A percentile compares a stretch with the other conserved stretches of the same genome.
phyloP scores from a whole-genome alignment of 2,113 vertebrate genomes.

The Brachirus orientalis region DNA sequence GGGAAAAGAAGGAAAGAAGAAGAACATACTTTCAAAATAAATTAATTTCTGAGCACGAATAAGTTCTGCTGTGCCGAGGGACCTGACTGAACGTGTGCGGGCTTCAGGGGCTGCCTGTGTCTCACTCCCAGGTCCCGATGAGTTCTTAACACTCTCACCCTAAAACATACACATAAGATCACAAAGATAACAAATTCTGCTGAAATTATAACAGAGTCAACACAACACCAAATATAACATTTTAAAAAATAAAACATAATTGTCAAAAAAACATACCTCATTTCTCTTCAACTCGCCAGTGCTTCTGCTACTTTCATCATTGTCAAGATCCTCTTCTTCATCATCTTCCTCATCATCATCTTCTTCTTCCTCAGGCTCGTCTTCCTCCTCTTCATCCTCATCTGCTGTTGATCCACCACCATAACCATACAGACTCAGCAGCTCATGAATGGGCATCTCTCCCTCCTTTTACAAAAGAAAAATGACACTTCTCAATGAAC shows the following conservation, averaged over 20 bases:
- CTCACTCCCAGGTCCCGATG: constrained; percentile 86
- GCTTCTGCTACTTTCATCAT: constrained; percentile 92
- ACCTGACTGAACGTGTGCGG: constrained; percentile 84
- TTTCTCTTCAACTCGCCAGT: constrained; percentile 84
- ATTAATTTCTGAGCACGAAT: constrained; percentile 90
- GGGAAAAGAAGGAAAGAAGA: not conserved
- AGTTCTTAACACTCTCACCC: constrained; percentile 88
- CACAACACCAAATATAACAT: not conserved
- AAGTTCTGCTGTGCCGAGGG: constrained; percentile 88
- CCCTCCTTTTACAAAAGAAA: constrained; percentile 85
- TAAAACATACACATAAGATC: constrained; percentile 46
- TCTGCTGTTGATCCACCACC: constrained; percentile 88
- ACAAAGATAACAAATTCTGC: not conserved
- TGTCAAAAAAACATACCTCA: constrained; percentile 55
- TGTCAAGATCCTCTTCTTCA: constrained; percentile 88
- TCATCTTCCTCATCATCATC: constrained; percentile 90
- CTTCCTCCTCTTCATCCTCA: constrained; percentile 84
- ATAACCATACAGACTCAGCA: constrained; percentile 95
- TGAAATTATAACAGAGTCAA: not conserved
- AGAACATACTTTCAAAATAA: constrained; percentile 93
- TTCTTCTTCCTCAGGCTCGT: constrained; percentile 90
- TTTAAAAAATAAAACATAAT: not conserved
- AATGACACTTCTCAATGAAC: not conserved
- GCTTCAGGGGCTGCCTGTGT: constrained; percentile 86
- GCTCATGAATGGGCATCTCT: constrained; percentile 97